Conservation (phyloP, 2,888 invertebrate species). For the Gnatocerus cornutus region DNA sequence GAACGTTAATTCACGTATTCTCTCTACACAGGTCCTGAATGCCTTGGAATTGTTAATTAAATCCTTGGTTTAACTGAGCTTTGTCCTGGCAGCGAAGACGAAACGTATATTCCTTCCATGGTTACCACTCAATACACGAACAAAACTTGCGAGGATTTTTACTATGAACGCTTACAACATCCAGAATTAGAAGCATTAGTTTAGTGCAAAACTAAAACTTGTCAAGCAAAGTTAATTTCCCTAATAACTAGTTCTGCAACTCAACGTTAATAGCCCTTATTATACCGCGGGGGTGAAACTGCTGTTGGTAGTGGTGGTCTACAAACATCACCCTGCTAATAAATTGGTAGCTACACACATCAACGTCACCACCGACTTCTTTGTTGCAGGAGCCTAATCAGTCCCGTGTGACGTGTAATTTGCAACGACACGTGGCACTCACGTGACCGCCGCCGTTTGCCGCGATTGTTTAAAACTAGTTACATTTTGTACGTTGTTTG, state of each 20-base stretch:
- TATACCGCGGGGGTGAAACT: conserved; percentile 60
- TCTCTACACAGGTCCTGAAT: conserved; percentile 53
- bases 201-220: conserved; percentile 40
- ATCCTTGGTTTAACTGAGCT: conserved; percentile 58
- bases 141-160: no score
- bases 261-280: conserved; percentile 66
- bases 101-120: conserved; percentile 7
- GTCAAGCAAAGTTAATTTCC: conserved; percentile 60
- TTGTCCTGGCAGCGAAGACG: conserved; percentile 45
- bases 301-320: conserved; percentile 62
- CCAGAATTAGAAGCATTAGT: no score
- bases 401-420: conserved; percentile 67
- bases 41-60: conserved; percentile 63
- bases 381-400: conserved; percentile 68
- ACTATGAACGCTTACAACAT: no score
- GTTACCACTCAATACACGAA: background rate
- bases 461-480: conserved; percentile 60
- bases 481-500: conserved; percentile 66
- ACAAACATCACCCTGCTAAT: conserved; percentile 65
- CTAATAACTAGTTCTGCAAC: conserved; percentile 62
- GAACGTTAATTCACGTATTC: conserved; percentile 56
- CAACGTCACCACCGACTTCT: conserved; percentile 70
- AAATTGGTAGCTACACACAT: conserved; percentile 72
- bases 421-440: conserved; percentile 67
- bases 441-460: conserved; percentile 65